Evolutionary conservation across 2,888 invertebrate genomes (phyloP), one percentile per base, ranked within the genome.

Genomic region (Petrolisthes manimaculis): DNA sequence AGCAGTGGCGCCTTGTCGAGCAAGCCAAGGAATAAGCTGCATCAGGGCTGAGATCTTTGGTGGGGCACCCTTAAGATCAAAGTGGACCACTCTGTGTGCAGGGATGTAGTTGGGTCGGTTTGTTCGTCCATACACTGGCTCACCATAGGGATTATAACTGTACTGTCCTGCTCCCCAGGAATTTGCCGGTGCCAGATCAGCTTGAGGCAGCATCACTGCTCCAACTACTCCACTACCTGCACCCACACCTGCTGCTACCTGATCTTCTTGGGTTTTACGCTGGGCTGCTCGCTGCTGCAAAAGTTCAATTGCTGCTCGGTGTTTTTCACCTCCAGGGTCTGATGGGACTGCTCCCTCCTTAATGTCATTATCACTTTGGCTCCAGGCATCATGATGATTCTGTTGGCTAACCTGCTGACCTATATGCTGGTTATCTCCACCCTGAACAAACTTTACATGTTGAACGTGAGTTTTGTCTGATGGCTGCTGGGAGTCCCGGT

Each of bases 11-110:
- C 91, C 91, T 24, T 90, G 89, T 80, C 81, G 71, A 77, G 89
- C 90, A 18, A 92, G 56, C 89, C 92, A 88, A 12, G 92, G 92
- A 21, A 92, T 90, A 12, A 92, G 82, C 61, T 91, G 88, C 67
- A 92, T 69, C 14, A 92, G 92, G 90, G 94, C 94, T 24, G 92
- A 91, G 21, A 94, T 89, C 89, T 92, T 93, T 24, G 94, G 94
- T 6, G 94, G 94, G 53, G 94, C 94, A 67, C 94, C 94, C 92
- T 94, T 94, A 89, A 94, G 91, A 92, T 94, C 94, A 82, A 94
- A 92, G 91, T 94, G 94, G 61, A 94, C 94, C 12, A 91, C 88
- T 21, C 91, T 84, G 67, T 91, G 88, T 4, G 82, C 24, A 24
- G 91, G 91, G 53, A 91, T 88, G 75, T 91, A 91, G 61, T 89